Percentiles rank a stretch among this genome's conserved stretches.
phyloP scores from a whole-genome alignment of 2,113 vertebrate genomes.

The Struthio camelus region DNA sequence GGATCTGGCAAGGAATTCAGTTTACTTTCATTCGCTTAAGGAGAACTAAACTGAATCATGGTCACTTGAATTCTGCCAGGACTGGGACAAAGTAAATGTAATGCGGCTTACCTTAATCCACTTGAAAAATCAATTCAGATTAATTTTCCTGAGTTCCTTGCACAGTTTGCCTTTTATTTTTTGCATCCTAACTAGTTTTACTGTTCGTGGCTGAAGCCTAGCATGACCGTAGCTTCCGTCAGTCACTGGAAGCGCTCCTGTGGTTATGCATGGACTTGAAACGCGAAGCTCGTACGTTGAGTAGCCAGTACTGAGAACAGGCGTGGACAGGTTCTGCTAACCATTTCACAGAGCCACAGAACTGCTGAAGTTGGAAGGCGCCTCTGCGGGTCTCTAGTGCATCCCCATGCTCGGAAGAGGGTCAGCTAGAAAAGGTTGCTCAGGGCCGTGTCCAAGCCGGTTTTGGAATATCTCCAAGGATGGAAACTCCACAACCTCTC shows the following conservation, averaged over 20 bases:
- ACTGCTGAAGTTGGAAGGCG: too few relatives aligned
- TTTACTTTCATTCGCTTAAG: slow-evolving; percentile 17
- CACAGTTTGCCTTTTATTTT: slow-evolving; percentile 49
- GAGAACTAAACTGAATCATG: neutral
- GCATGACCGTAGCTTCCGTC: neutral
- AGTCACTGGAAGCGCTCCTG: neutral
- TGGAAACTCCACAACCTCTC: neutral
- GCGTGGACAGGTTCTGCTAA: neutral
- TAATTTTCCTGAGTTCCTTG: slow-evolving; percentile 46
- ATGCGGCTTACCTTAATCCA: slow-evolving; percentile 35
- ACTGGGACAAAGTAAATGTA: slow-evolving; percentile 2
- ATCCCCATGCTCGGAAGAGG: neutral
- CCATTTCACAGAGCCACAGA: neutral
- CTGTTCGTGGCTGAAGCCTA: neutral
- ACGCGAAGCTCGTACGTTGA: neutral
- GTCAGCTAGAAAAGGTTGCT: neutral
- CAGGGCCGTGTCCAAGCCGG: accelerated
- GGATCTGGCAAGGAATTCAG: neutral
- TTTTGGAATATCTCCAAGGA: neutral
- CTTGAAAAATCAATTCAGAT: slow-evolving; percentile 53
- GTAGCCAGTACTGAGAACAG: neutral
- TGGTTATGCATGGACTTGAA: neutral
- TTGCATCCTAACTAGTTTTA: neutral
- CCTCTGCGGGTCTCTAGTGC: neutral
- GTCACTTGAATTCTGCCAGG: slow-evolving; percentile 33